Base-by-base conservation (phyloP, 1,140 invertebrate species). In the Aricia agestis region DNA sequence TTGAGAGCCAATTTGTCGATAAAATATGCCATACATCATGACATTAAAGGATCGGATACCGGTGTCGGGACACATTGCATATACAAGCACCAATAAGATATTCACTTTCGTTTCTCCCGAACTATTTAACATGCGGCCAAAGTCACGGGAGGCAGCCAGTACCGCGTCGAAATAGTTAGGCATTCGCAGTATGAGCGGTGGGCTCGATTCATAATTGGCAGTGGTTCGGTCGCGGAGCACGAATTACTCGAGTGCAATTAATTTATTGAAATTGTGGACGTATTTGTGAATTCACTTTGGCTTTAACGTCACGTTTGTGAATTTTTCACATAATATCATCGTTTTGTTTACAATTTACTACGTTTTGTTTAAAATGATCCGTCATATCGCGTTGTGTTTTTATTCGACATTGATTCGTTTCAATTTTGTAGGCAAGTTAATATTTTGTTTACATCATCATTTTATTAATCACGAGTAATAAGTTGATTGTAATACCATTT, bases 151-250 rank as follows among this genome's bases (percentile, higher is more conserved):
- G 36, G 6, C 13, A 52, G 45, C 13, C 45, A 15, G 45, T 15
- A 52, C 41, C 6, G 41, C 45, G 11, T 13, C 45, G 13, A 52
- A 52, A 65, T 36, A 32, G 31, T 42, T 70, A 45, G 31, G 65
- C 59, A 58, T 67, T 32, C 31, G 17, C 13, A 69, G 71, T 72
- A 67, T 65, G 65, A 18, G 42, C 58, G 58, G 68, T 36, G 70
- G 69, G 68, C 69, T 74, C 68, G 72, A 72, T 73, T 76, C 70
- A 74, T 74, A 73, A 74, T 77, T 74, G 66, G 73, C 58, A 69
- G 69, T 45, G 59, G 61, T 69, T 71, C 58, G 42, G 72, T 71
- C 45, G 61, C 66, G 68, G 25, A 52, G 68, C 58, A 17, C 25
- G 17, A 36, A 69, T 61, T 69, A 69, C 66, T 59, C 66, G 68